Base-by-base conservation (phyloP, 2,888 invertebrate species). In the Trisateles emortualis region DNA sequence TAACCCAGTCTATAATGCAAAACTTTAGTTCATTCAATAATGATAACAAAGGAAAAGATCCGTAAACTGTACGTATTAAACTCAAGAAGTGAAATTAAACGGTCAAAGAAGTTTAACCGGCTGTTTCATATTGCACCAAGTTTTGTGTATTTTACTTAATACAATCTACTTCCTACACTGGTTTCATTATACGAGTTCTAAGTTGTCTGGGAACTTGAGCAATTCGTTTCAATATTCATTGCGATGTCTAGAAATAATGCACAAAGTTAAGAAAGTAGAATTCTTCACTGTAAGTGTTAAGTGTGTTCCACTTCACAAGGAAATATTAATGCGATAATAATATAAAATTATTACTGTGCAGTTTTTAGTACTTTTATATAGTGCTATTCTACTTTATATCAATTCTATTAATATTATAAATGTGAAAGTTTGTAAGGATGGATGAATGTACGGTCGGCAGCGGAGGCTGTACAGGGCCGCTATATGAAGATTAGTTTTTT, bases 181-280 rank as follows among this genome's bases (percentile, higher is more conserved):
- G 75, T 83, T 83, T 84, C 87, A 84, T 84, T 87, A 88, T 87
- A 84, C 79, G 70, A 86, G 80, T 82, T 78, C 75, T 76, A 69
- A 84, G 79, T 86, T 84, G 72, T 79, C 78, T 76, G 57, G 60
- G 62, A 88, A 90, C 79, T 90, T 88, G 58, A 64, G 72, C 82
- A 74, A 83, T 89, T 84, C 75, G 78, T 86, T 90, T 86, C 87
- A 87, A 88, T 90, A 84, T 88, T 84, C 82, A 78, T 75, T 68
- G 63, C 72, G 67, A 81, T 73, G 77, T 74, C 81, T 77, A 78
- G 77, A 70, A 78, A 71, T 80, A 81, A 84, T 81, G 78, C 76
- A 64, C 55, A 49, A 83, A 86, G 77, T 83, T 83, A 74, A 69
- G 72, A 48, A n/a, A 58, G 68, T 69, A 64, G 63, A 64, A 73